Evolutionary conservation across 2,797 vertebrate genomes (phyloP).

Genomic region (Pangasius djambal): DNA sequence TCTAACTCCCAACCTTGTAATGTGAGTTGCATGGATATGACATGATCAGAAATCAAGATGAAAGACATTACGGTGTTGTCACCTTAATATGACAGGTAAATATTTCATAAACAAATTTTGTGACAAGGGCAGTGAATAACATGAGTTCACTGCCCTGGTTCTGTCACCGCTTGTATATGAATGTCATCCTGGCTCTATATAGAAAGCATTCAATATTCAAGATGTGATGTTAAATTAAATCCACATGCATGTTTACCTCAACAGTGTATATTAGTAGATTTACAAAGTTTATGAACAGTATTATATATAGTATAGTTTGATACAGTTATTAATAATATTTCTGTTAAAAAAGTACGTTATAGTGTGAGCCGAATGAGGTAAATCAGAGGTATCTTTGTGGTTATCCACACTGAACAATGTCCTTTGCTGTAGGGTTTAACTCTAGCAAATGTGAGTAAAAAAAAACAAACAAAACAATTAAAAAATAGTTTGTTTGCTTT

Average conservation of each 20-base stretch:
- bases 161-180: not conserved
- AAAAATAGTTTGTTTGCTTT: not conserved
- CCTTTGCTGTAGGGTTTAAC: not conserved
- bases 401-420: not conserved
- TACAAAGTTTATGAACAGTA: not conserved
- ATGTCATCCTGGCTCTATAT: not conserved
- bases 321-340: not conserved
- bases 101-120: no score
- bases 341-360: not conserved
- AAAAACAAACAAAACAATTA: no score
- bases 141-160: no score
- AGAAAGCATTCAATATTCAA: no score
- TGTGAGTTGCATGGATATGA: no score
- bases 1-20: no score
- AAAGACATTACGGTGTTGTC: no score
- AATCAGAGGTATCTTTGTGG: not conserved
- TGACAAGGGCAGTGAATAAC: no score
- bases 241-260: not conserved
- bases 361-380: not conserved
- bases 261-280: not conserved
- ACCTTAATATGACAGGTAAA: no score
- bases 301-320: not conserved
- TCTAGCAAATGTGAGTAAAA: not conserved
- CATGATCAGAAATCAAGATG: no score
- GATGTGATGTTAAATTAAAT: not conserved